Conservation (phyloP, 2,888 invertebrate species). For the Seira sanloemensis region DNA sequence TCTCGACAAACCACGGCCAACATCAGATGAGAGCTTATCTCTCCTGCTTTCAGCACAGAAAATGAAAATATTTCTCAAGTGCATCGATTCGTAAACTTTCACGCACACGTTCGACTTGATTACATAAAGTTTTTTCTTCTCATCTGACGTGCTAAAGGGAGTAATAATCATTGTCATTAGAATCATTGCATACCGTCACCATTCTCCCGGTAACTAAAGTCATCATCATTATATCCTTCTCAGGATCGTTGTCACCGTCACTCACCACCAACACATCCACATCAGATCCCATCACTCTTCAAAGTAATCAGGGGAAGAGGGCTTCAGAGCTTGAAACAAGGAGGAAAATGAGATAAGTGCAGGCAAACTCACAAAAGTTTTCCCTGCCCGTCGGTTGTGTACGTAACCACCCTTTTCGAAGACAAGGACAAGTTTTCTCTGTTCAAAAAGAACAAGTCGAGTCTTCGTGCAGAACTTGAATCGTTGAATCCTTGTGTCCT, state of each 20-base stretch:
- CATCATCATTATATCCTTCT: conserved; percentile 52
- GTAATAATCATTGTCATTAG: conserved; percentile 11
- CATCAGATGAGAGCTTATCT: too few species aligned
- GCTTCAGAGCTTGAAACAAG: neutral
- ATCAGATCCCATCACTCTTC: conserved; percentile 44
- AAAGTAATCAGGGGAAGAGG: neutral
- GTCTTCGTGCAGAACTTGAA: too few species aligned
- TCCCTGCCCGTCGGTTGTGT: too few species aligned
- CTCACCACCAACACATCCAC: conserved; percentile 37
- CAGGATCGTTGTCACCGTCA: too few species aligned
- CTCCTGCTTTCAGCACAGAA: too few species aligned
- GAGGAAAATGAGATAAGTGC: conserved; percentile 48
- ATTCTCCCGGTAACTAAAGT: conserved; percentile 1
- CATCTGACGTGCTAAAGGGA: conserved; percentile 15
- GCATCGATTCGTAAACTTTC: too few species aligned
- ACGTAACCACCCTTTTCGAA: conserved; percentile 50
- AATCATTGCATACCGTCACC: conserved; percentile 26
- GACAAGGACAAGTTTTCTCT: too few species aligned
- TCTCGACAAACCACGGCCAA: conserved; percentile 6
- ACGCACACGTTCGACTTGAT: too few species aligned
- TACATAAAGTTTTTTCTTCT: too few species aligned
- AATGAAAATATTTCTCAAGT: too few species aligned
- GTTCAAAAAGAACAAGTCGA: too few species aligned
- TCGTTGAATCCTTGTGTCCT: too few species aligned
- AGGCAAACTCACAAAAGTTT: conserved; percentile 15